Conservation (phyloP, 30 jellyfish, hydroid and myxozoan genomes). For the Turritopsis rubra region DNA sequence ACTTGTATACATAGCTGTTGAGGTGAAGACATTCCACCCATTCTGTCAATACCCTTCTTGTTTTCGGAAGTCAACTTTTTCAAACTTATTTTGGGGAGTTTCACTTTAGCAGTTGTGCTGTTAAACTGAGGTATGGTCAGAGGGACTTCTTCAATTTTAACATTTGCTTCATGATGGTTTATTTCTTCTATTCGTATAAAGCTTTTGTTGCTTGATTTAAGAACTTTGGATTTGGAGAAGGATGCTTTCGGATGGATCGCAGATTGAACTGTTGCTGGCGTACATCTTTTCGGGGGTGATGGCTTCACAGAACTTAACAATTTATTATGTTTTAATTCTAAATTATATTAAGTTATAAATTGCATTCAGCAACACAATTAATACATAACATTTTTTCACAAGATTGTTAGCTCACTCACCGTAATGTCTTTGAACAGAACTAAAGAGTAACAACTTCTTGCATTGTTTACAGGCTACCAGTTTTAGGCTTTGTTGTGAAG, state of each 20-base stretch:
- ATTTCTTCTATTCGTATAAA: conserved; percentile 88
- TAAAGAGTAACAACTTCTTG: conserved; percentile 44
- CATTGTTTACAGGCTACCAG: conserved; percentile 76
- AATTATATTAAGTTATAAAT: not conserved
- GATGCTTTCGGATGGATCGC: conserved; percentile 34
- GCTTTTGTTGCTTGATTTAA: conserved; percentile 24
- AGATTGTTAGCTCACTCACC: conserved; percentile 39
- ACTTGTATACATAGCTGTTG: conserved; percentile 16
- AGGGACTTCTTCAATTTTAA: conserved; percentile 90
- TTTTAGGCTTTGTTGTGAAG: conserved; percentile 55
- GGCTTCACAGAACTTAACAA: conserved; percentile 56
- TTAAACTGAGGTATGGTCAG: conserved; percentile 65
- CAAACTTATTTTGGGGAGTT: conserved; percentile 48
- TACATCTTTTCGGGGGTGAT: conserved; percentile 51
- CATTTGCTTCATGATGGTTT: conserved; percentile 74
- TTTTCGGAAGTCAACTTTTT: conserved; percentile 28
- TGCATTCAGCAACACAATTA: not conserved
- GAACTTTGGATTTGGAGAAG: conserved; percentile 54
- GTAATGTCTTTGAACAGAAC: conserved; percentile 54
- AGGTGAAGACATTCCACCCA: not conserved
- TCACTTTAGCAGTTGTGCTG: conserved; percentile 53
- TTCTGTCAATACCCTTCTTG: not conserved
- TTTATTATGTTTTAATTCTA: conserved; percentile 71
- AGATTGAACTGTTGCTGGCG: conserved; percentile 39
- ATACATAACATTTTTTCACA: not conserved